Conservation (phyloP, 30 jellyfish, hydroid and myxozoan species). For the Thelohanellus kitauei region DNA sequence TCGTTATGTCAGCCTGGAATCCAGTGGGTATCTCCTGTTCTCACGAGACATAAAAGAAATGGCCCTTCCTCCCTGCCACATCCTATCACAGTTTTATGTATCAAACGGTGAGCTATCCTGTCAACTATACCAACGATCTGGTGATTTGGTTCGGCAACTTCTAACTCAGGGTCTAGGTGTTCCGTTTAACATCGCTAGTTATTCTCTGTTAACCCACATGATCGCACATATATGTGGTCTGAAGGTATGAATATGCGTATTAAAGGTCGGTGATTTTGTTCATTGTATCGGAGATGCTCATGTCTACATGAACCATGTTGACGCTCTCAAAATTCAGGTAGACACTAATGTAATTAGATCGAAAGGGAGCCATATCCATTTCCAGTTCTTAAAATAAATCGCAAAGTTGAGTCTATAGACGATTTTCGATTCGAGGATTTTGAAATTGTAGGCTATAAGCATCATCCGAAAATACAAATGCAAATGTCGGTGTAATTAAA, state of each 20-base stretch:
- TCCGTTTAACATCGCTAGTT: constrained; percentile 78
- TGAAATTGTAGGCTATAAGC: constrained; percentile 32
- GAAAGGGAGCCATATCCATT: constrained; percentile 48
- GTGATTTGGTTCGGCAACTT: constrained; percentile 33
- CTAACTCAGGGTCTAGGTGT: constrained; percentile 59
- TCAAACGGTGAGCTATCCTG: constrained; percentile 60
- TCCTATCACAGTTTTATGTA: constrained; percentile 55
- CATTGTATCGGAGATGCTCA: constrained; percentile 83
- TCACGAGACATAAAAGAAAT: constrained; percentile 26
- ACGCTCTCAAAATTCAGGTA: constrained; percentile 42
- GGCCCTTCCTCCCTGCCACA: constrained; percentile 92
- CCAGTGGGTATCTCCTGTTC: constrained; percentile 27
- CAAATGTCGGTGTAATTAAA: constrained; percentile 36
- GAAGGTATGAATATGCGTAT: constrained; percentile 12
- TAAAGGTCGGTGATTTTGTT: constrained; percentile 65
- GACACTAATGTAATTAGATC: constrained; percentile 4
- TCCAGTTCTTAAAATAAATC: constrained; percentile 28
- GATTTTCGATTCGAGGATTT: constrained; percentile 51
- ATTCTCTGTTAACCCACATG: constrained; percentile 46
- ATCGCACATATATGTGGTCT: constrained; percentile 49
- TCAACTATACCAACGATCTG: constrained; percentile 71
- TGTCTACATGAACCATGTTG: constrained; percentile 34
- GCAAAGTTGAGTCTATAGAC: constrained; percentile 34
- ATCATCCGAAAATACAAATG: constrained; percentile 56
- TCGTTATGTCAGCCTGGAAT: constrained; percentile 88